Conservation (phyloP, 2,888 invertebrate genomes). For the Coenonympha arcania region DNA sequence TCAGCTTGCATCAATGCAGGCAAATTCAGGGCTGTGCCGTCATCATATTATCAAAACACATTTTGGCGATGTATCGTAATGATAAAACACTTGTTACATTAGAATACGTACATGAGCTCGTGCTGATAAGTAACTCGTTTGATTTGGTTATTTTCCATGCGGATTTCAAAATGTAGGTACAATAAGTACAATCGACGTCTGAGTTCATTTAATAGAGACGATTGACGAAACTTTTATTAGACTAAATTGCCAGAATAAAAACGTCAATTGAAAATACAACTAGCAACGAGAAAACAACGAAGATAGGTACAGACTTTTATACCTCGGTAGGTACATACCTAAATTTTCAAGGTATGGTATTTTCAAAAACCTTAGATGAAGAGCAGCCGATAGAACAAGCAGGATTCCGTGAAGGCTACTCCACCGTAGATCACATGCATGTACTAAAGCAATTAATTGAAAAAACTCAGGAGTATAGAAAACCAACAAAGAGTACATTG, state of each 20-base stretch:
- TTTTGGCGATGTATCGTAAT: conserved; percentile 2
- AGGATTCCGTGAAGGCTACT: too few species aligned
- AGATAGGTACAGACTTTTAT: too few species aligned
- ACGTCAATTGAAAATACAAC: too few species aligned
- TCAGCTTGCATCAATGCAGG: too few species aligned
- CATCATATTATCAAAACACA: background rate
- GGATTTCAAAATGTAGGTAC: background rate
- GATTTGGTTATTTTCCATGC: background rate
- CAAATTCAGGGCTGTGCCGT: background rate
- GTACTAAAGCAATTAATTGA: too few species aligned
- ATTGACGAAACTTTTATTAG: background rate
- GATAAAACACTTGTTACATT: background rate
- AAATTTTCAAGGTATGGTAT: background rate
- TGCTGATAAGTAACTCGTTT: background rate
- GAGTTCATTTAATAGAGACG: background rate
- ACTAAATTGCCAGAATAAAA: background rate
- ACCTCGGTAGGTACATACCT: too few species aligned
- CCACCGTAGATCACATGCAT: too few species aligned
- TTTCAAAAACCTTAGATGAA: too few species aligned
- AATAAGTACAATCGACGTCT: background rate
- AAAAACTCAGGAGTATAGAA: too few species aligned
- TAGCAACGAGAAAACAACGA: too few species aligned
- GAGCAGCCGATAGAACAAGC: too few species aligned
- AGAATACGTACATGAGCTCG: background rate
- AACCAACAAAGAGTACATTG: too few species aligned